Evolutionary conservation across 30 jellyfish, hydroid and myxozoan species (phyloP), one percentile per base, ranked within the genome.

Genomic region (Sanderia malayensis): DNA sequence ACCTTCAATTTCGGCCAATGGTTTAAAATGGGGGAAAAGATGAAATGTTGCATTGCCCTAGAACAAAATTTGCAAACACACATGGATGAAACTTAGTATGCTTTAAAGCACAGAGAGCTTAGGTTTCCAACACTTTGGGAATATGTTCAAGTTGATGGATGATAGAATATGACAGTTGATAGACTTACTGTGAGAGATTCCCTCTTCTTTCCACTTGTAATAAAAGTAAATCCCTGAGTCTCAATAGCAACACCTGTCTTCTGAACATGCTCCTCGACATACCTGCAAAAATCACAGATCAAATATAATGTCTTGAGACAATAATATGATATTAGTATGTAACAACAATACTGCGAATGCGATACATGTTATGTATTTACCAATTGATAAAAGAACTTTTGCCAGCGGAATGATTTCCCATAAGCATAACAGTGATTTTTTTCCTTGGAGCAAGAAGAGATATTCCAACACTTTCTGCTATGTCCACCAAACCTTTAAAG

Each of bases 391-490:
- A 89, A 0, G 97, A 89, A 61, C 97, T 89, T 70, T 89, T 89
- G 59, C 97, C 97, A 44, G 97, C 97, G 2, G 97, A 89, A 60
- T 89, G 97, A 61, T 89, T 89, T 11, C 97, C 97, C 97, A 89
- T 89, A 70, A 89, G 67, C 97, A 89, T 89, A 13, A 89, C 95
- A 0, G 97, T 89, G 61, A 89, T 89, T 77, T 89, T 89, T 60
- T 89, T 89, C 47, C 97, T 83, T 47, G 97, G 97, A 6, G 97
- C 97, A 41, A 89, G 94, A 4, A 89, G 74, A 23, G 81, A 58
- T 44, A 89, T 84, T 9, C 93, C 97, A 31, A 89, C 97, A 10
- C 96, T 84, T 21, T 83, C 83, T 24, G 95, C 97, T 27, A 89
- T 89, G 46, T 77, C 46, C 31, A 89, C 86, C 3, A 89, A 73